These are phyloP conservation scores for Colletes gigas DNA, from an alignment of 1,140 invertebrate genomes.

Conservation along the genomic window DNA sequence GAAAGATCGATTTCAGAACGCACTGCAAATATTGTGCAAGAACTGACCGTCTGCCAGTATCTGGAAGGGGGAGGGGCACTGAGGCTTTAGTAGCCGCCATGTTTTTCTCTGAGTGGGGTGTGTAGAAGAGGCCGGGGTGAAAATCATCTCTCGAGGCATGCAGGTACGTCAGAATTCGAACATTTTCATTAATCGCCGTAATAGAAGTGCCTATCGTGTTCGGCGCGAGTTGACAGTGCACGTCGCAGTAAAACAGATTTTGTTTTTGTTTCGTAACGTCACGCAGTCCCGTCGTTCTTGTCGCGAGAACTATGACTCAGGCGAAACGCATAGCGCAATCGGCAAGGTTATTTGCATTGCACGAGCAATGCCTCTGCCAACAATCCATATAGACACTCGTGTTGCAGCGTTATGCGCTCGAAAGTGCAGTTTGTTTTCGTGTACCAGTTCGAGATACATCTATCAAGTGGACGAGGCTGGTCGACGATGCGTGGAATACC, in stretches of 20 bases:
- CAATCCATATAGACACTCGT: slow-evolving; percentile 18
- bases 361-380: slow-evolving; percentile 52
- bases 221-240: neutral
- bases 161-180: slow-evolving; percentile 72
- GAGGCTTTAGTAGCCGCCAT: slow-evolving; percentile 78
- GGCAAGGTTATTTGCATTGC: slow-evolving; percentile 72
- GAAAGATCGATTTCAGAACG: slow-evolving; percentile 15
- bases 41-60: neutral
- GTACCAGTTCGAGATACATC: slow-evolving; percentile 26
- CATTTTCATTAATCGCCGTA: slow-evolving; percentile 15
- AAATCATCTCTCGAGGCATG: slow-evolving; percentile 81
- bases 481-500: slow-evolving; percentile 37
- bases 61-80: slow-evolving; percentile 62
- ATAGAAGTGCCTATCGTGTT: neutral
- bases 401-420: slow-evolving; percentile 13
- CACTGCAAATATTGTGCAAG: slow-evolving; percentile 21
- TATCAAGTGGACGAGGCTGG: slow-evolving; percentile 33
- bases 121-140: slow-evolving; percentile 81
- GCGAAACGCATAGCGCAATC: slow-evolving; percentile 66
- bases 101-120: slow-evolving; percentile 81
- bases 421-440: slow-evolving; percentile 34
- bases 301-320: slow-evolving; percentile 69
- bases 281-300: slow-evolving; percentile 49
- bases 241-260: too few relatives aligned
- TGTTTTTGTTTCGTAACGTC: slow-evolving; percentile 72